A percentile compares a stretch with the other conserved stretches of the same genome.
Evolutionary conservation across 1,140 invertebrate species (phyloP).

Genomic region (Aphelenchoides avenae): DNA sequence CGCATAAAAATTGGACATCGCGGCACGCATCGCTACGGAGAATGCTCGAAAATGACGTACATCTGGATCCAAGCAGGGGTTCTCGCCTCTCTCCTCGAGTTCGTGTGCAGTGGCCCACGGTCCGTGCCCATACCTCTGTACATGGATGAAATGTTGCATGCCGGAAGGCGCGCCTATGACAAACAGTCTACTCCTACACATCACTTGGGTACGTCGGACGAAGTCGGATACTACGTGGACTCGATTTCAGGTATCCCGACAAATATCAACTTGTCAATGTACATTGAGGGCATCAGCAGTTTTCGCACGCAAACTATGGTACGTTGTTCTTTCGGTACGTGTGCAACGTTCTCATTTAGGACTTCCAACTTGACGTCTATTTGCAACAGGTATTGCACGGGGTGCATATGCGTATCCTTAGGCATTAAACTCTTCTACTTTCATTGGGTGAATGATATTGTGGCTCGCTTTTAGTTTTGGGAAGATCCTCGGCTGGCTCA

Average conservation of each 20-base stretch:
- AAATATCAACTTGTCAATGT: slow-evolving; percentile 54
- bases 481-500: slow-evolving; percentile 64
- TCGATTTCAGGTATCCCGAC: slow-evolving; percentile 42
- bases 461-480: slow-evolving; percentile 64
- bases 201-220: slow-evolving; percentile 13
- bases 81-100: no score
- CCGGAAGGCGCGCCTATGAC: slow-evolving; percentile 49
- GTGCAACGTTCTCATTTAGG: slow-evolving; percentile 59
- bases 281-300: slow-evolving; percentile 54
- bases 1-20: no score
- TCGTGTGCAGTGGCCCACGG: slow-evolving; percentile 4
- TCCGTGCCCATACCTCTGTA: slow-evolving; percentile 50
- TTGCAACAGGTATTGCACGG: slow-evolving; percentile 61
- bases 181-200: slow-evolving; percentile 57
- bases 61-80: no score
- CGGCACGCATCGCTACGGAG: no score
- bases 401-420: neutral
- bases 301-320: slow-evolving; percentile 56
- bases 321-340: neutral
- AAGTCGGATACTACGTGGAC: slow-evolving; percentile 2
- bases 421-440: no score
- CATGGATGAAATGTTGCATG: slow-evolving; percentile 49
- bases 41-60: no score
- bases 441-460: no score
- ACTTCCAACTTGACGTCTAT: slow-evolving; percentile 68